Evolutionary conservation across 1,140 invertebrate genomes (phyloP).

Genomic region (Procambarus clarkii): DNA sequence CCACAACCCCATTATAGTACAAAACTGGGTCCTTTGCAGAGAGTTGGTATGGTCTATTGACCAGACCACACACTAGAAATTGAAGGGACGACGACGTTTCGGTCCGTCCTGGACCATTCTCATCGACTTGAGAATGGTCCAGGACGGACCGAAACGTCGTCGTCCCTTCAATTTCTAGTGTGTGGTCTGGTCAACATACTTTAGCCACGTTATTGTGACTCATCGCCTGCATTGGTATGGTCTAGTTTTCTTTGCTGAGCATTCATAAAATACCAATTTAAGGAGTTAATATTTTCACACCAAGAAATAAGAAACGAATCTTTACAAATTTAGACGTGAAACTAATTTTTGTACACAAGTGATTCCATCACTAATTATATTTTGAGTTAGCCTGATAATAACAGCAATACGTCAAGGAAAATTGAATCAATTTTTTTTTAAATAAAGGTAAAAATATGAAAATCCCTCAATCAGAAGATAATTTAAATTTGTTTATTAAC

Average conservation of each 20-base stretch:
- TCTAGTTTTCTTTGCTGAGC: no score
- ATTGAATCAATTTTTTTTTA: neutral
- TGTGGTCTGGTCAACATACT: no score
- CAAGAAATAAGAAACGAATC: neutral
- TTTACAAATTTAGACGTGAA: neutral
- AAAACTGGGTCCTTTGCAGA: slow-evolving; percentile 41
- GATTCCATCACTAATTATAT: neutral
- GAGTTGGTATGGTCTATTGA: neutral
- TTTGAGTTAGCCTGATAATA: no score
- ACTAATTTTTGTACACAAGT: neutral
- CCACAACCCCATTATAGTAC: slow-evolving; percentile 49
- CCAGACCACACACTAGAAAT: no score
- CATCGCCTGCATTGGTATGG: no score
- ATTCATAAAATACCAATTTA: neutral
- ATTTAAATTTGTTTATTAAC: neutral
- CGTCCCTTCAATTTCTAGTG: no score
- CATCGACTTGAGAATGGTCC: no score
- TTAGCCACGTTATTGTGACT: no score
- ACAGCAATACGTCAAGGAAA: neutral
- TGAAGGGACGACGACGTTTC: no score
- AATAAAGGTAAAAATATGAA: neutral
- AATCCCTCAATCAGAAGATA: neutral
- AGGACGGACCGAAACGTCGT: no score
- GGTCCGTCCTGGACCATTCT: no score
- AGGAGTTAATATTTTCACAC: neutral